Evolutionary conservation across 2,888 invertebrate species (phyloP).

Genomic region (Anoncus sp.): DNA sequence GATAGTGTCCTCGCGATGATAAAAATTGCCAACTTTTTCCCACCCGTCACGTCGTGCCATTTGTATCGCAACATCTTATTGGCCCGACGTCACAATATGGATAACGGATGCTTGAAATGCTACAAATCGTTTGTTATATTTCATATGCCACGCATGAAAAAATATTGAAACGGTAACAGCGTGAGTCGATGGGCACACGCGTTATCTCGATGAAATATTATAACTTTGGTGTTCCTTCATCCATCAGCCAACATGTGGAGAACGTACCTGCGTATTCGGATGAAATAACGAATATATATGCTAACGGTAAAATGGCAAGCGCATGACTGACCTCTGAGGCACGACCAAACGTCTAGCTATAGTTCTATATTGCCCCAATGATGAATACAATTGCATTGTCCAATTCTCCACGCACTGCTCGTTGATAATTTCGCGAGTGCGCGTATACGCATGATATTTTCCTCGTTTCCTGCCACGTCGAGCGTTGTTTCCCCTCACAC

Average conservation of each 20-base stretch:
- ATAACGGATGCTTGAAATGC: constrained; percentile 15
- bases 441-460: constrained; percentile 51
- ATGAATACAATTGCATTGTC: not conserved
- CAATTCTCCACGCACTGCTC: constrained; percentile 23
- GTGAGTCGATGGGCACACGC: not conserved
- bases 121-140: constrained; percentile 10
- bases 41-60: constrained; percentile 1
- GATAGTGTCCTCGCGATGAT: not conserved
- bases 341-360: too few relatives aligned
- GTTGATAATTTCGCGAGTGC: constrained; percentile 42
- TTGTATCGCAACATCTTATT: not conserved
- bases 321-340: too few relatives aligned
- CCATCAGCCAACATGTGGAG: not conserved
- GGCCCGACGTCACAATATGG: constrained; percentile 1
- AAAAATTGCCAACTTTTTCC: not conserved
- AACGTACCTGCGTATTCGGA: not conserved
- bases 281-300: too few relatives aligned
- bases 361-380: constrained; percentile 18
- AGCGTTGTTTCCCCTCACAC: constrained; percentile 18
- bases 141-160: not conserved
- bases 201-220: not conserved
- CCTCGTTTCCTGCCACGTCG: constrained; percentile 5
- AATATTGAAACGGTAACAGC: not conserved
- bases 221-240: not conserved
- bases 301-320: not conserved